These are phyloP conservation scores for Periphyllus acericola DNA, from an alignment of 2,888 invertebrate genomes.

Conservation along the genomic window DNA sequence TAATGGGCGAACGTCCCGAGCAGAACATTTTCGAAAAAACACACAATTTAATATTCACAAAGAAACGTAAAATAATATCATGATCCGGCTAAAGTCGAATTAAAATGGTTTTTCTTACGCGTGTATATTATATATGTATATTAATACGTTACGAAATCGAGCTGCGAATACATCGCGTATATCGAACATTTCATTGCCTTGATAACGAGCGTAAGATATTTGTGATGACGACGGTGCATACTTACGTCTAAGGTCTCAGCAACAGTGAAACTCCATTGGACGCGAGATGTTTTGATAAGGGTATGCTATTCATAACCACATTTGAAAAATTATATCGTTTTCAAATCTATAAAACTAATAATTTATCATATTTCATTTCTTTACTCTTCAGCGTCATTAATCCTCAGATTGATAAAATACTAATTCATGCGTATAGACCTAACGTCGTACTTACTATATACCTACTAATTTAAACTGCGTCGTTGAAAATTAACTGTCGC, in stretches of 20 bases:
- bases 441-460: too few relatives aligned
- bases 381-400: slow-evolving; percentile 1
- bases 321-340: not conserved
- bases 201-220: not conserved
- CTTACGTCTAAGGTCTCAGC: too few relatives aligned
- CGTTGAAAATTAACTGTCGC: too few relatives aligned
- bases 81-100: not conserved
- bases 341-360: not conserved
- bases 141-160: not conserved
- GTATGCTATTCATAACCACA: not conserved
- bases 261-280: too few relatives aligned
- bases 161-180: not conserved
- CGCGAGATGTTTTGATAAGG: not conserved
- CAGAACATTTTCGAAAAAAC: not conserved
- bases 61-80: not conserved
- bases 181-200: not conserved
- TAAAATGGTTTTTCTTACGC: not conserved
- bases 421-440: not conserved
- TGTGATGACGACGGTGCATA: not conserved
- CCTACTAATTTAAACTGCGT: not conserved
- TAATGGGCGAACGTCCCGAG: not conserved
- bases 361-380: not conserved
- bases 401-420: not conserved
- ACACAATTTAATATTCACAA: not conserved
- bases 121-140: too few relatives aligned